Percentiles rank a stretch among this genome's conserved stretches.
These are phyloP conservation scores for Calycopis cecrops DNA, from an alignment of 1,140 invertebrate species.

Conservation along the genomic window DNA sequence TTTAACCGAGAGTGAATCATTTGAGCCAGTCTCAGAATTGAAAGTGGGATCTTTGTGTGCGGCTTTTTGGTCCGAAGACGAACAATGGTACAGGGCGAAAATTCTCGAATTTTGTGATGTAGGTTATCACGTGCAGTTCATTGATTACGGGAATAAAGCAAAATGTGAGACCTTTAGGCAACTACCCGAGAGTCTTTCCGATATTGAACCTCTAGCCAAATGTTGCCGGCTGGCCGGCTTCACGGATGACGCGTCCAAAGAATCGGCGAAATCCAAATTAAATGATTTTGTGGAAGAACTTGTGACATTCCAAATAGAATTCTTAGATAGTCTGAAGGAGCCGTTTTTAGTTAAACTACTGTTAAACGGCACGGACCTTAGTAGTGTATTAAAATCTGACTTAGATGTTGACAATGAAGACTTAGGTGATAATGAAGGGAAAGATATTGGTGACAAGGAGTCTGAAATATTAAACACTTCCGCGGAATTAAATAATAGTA, in stretches of 20 bases:
- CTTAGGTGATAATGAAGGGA: neutral
- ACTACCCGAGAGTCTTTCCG: slow-evolving; percentile 77
- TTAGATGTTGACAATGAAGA: slow-evolving; percentile 12
- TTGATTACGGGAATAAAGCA: slow-evolving; percentile 84
- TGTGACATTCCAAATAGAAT: slow-evolving; percentile 69
- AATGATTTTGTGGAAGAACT: slow-evolving; percentile 60
- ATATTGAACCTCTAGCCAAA: slow-evolving; percentile 76
- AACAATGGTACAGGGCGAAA: slow-evolving; percentile 79
- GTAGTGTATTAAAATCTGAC: slow-evolving; percentile 31
- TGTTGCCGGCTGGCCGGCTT: slow-evolving; percentile 77
- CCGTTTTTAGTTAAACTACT: slow-evolving; percentile 58
- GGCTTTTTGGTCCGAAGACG: slow-evolving; percentile 80
- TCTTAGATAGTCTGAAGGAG: slow-evolving; percentile 66
- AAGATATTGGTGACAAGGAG: slow-evolving; percentile 9
- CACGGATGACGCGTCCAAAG: slow-evolving; percentile 49
- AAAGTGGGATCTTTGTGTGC: slow-evolving; percentile 76
- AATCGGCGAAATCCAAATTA: slow-evolving; percentile 68
- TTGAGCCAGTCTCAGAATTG: slow-evolving; percentile 63
- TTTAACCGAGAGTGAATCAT: slow-evolving; percentile 72
- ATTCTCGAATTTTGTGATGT: slow-evolving; percentile 71
- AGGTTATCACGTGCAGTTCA: slow-evolving; percentile 79
- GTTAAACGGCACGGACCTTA: slow-evolving; percentile 52
- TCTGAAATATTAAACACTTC: slow-evolving; percentile 33
- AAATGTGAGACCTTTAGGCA: slow-evolving; percentile 75
- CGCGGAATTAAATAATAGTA: slow-evolving; percentile 46